Base-by-base conservation (phyloP, 2,888 invertebrate genomes). In the Leptothorax acervorum region DNA sequence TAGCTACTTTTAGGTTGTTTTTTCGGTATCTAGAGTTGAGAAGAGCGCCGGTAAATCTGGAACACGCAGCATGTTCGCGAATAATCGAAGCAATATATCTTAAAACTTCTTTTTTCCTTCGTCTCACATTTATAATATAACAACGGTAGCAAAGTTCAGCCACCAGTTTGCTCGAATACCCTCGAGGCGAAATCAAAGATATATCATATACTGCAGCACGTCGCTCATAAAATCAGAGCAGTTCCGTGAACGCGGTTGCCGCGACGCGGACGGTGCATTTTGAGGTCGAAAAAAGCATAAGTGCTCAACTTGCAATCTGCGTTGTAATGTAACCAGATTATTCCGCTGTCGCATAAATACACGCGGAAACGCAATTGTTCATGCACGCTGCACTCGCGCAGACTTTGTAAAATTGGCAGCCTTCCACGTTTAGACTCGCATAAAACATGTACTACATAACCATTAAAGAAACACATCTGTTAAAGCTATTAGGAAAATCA, bases 111-210 rank as follows among this genome's bases (percentile, higher is more conserved):
- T 79, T 81, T 73, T 81, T 71, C 31, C n/a, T 42, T 35, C 60
- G 23, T 60, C 60, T 60, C 73, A 55, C 31, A 81, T 81, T 82
- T 76, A 65, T 82, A 82, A 74, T 45, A 55, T 28, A 45, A 79
- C 66, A 76, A 82, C 71, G 45, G 28, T 57, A 48, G 57, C 66
- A 51, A 79, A 51, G 65, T 84, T 83, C 51, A 73, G 65, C 62
- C 73, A 68, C 84, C 66, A 83, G 88, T 81, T 88, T 66, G 83
- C 86, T 53, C 51, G 60, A 65, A 66, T 28, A 39, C 39, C 75
- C 84, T 63, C 62, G 65, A 31, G 73, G 57, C 53, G 71, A 84
- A 88, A 86, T 84, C 84, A 82, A 66, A 84, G 75, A 83, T 86
- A 79, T 70, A 71, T 68, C 66, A 70, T 66, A 48, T 66, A 82